Evolutionary conservation across 2,797 vertebrate species (phyloP).

Genomic region (Poeciliopsis paucimaculata): DNA sequence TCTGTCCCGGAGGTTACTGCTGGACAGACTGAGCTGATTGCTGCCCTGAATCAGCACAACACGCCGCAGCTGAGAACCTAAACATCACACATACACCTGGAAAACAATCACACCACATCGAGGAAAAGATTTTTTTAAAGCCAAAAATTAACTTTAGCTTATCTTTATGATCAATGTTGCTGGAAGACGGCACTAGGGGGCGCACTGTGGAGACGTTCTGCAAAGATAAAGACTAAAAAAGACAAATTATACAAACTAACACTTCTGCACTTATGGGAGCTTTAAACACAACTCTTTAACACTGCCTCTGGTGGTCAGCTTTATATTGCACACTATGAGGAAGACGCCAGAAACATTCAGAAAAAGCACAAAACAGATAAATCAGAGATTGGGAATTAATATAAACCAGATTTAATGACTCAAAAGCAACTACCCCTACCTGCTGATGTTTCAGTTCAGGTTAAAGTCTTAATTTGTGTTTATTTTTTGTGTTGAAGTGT

Average conservation of each 20-base stretch:
- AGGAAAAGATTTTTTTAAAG: background rate
- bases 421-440: background rate
- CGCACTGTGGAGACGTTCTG: background rate
- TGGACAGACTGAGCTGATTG: background rate
- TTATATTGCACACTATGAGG: background rate
- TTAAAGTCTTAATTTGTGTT: background rate
- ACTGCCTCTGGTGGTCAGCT: background rate
- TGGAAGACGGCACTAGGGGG: background rate
- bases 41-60: slow-evolving; percentile 8
- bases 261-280: background rate
- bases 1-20: slow-evolving; percentile 5
- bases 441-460: background rate
- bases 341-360: background rate
- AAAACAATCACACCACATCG: background rate
- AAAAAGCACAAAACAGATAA: background rate
- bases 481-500: background rate
- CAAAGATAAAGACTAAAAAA: background rate
- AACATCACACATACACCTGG: background rate
- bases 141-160: background rate
- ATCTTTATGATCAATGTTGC: background rate
- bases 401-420: background rate
- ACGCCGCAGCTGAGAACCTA: background rate
- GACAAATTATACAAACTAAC: background rate
- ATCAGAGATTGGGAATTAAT: background rate
- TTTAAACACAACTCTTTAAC: background rate